phyloP scores from a whole-genome alignment of 2,888 invertebrate genomes.

The Synergus itoensis region DNA sequence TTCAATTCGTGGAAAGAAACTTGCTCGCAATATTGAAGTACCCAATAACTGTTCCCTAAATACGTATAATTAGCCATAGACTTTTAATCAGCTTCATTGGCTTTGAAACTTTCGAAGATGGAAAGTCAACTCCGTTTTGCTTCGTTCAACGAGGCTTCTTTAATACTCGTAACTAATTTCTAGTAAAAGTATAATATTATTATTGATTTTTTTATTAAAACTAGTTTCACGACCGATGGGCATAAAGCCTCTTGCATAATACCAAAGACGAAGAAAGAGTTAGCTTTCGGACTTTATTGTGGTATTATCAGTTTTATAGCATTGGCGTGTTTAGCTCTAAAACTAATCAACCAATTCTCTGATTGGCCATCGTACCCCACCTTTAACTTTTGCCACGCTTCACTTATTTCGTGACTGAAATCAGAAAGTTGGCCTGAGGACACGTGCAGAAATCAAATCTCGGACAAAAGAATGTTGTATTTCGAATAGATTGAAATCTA shows the following conservation, averaged over 20 bases:
- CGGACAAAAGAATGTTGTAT: not conserved
- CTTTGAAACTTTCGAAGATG: not conserved
- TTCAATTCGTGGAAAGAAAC: constrained; percentile 26
- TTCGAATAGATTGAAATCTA: not conserved
- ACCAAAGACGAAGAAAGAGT: not conserved
- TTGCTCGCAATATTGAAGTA: constrained; percentile 1
- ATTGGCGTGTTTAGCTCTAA: not conserved
- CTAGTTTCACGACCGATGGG: not conserved
- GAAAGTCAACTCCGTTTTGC: not conserved
- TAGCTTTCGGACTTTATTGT: not conserved
- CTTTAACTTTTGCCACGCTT: constrained; percentile 20
- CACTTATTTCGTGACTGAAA: constrained; percentile 20
- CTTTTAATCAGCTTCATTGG: not conserved
- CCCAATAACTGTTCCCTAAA: not conserved
- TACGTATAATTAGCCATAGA: not conserved
- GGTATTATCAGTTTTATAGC: not conserved
- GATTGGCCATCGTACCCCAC: not conserved
- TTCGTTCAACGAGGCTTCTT: not conserved
- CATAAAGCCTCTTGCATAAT: not conserved
- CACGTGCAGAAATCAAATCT: not conserved
- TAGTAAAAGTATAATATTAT: too few species aligned
- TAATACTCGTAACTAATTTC: not conserved
- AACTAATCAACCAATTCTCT: not conserved
- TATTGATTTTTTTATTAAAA: not conserved
- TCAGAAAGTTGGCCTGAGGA: constrained; percentile 14